phyloP scores from a whole-genome alignment of 2,888 invertebrate genomes.

The Flexamia atlantica region DNA sequence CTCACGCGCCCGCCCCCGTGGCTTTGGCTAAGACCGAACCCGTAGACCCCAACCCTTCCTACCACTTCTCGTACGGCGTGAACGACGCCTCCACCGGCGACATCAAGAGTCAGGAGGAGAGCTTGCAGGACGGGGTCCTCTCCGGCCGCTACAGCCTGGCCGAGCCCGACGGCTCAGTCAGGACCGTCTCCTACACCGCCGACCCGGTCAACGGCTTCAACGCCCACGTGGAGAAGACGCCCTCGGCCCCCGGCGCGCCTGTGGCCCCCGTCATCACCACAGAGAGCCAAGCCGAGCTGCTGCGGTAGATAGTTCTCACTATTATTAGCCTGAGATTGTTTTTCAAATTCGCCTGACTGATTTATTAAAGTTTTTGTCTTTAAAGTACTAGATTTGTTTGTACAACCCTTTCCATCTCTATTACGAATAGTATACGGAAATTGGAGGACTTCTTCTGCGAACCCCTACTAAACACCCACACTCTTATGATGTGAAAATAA shows the following conservation, averaged over 20 bases:
- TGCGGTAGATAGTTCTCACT: not conserved
- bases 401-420: too few relatives aligned
- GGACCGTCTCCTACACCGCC: slow-evolving; percentile 68
- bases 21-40: slow-evolving; percentile 67
- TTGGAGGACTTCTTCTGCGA: too few relatives aligned
- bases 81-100: slow-evolving; percentile 70
- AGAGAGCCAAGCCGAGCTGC: slow-evolving; percentile 16
- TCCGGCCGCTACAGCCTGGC: slow-evolving; percentile 69
- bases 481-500: too few relatives aligned
- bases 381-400: not conserved
- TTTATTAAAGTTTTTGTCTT: not conserved
- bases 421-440: too few relatives aligned
- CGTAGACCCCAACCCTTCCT: slow-evolving; percentile 70
- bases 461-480: too few relatives aligned
- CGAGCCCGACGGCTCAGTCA: slow-evolving; percentile 61
- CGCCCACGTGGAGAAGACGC: slow-evolving; percentile 70
- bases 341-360: not conserved
- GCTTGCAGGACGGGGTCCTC: slow-evolving; percentile 69
- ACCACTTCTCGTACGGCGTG: slow-evolving; percentile 70
- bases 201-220: slow-evolving; percentile 71
- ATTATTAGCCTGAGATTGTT: not conserved
- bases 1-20: slow-evolving; percentile 71
- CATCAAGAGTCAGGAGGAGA: slow-evolving; percentile 69
- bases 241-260: not conserved
- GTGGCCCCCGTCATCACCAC: slow-evolving; percentile 22